Evolutionary conservation across 92 coral and sea anemone genomes (phyloP).

Genomic region (Zoanthus sociatus): DNA sequence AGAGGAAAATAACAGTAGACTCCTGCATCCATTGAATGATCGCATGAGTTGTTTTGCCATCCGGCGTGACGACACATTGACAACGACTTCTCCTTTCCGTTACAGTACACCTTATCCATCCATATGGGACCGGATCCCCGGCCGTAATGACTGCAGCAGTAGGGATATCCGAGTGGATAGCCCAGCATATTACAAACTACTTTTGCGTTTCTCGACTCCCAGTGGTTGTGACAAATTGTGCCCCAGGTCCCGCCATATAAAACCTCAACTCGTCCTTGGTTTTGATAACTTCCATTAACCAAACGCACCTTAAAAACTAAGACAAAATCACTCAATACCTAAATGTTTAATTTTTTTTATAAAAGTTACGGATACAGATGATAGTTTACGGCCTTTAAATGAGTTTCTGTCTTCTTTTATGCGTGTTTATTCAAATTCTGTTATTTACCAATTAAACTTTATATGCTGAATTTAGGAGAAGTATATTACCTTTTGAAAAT

Average conservation of each 20-base stretch:
- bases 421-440: no score
- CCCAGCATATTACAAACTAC: conserved; percentile 39
- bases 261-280: conserved; percentile 47
- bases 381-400: no score
- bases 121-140: conserved; percentile 27
- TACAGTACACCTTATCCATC: conserved; percentile 41
- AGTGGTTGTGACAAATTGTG: conserved; percentile 39
- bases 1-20: conserved; percentile 35
- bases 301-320: conserved; percentile 31
- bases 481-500: no score
- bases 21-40: conserved; percentile 37
- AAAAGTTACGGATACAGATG: neutral
- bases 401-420: no score
- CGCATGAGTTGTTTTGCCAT: conserved; percentile 29
- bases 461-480: no score
- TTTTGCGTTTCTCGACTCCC: conserved; percentile 39
- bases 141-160: conserved; percentile 40
- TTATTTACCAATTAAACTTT: no score
- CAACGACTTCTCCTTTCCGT: conserved; percentile 18
- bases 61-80: conserved; percentile 33
- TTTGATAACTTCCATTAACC: conserved; percentile 25
- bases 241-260: conserved; percentile 43
- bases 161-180: conserved; percentile 37
- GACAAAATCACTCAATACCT: neutral
- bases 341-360: neutral